These are phyloP conservation scores for Rhodophaea formosa DNA, from an alignment of 2,888 invertebrate genomes.

Conservation along the genomic window DNA sequence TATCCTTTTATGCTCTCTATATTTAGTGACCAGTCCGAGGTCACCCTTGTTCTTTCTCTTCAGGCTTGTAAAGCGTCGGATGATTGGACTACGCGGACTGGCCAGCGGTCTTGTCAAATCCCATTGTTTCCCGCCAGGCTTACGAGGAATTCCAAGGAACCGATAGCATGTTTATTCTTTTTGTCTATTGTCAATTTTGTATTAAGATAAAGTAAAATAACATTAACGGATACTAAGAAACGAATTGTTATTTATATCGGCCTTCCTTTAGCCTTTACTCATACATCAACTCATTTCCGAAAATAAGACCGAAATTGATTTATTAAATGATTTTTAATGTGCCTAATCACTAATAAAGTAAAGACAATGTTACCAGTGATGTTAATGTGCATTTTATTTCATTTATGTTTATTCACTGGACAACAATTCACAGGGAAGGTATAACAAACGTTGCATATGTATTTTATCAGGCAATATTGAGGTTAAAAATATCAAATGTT, in stretches of 20 bases:
- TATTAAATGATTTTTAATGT: too few species aligned
- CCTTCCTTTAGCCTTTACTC: neutral
- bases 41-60: constrained; percentile 46
- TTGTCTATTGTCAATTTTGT: neutral
- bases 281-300: too few species aligned
- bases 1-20: neutral
- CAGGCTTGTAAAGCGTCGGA: neutral
- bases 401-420: too few species aligned
- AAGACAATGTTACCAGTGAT: too few species aligned
- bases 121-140: constrained; percentile 6
- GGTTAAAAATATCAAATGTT: too few species aligned
- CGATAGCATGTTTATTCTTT: constrained; percentile 4
- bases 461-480: too few species aligned
- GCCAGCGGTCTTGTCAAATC: constrained; percentile 7
- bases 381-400: too few species aligned
- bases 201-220: neutral
- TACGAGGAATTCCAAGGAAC: neutral
- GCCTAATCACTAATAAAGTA: too few species aligned
- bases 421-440: too few species aligned
- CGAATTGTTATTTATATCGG: neutral
- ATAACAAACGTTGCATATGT: too few species aligned
- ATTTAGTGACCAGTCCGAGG: constrained; percentile 36
- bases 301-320: too few species aligned
- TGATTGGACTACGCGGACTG: constrained; percentile 4
- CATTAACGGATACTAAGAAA: neutral